Evolutionary conservation across 2,797 vertebrate genomes (phyloP), one percentile per base, ranked within the genome.

Genomic region (Meriones psammophilus): DNA sequence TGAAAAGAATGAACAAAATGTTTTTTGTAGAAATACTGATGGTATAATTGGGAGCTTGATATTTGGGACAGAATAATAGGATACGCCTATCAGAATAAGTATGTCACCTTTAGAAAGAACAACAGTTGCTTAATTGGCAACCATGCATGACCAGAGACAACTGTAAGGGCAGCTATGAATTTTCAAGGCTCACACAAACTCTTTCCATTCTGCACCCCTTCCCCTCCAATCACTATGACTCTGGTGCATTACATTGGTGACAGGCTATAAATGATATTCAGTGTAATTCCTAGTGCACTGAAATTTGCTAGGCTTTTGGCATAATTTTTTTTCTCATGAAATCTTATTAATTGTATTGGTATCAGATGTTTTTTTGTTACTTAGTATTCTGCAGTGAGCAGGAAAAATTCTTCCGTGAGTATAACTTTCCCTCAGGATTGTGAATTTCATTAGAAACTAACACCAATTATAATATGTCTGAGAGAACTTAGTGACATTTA

Each of bases 281-380:
- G 0, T 89, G 60, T 87, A 96, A 80, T 92, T 96, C n/a, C 56
- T 58, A 92, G 88, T 86, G 69, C 62, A 92, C 71, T 93, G 94
- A 97, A 95, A 69, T 95, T 90, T 78, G 15, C 60, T 60, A 73
- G 62, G 39, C 81, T 64, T 94, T 94, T 96, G 84, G 88, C 98
- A 97, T 97, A 97, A 89, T 97, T 98, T 88, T 97, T 97, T 36
- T 95, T 89, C 64, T 92, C 60, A 24, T 77, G 58, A 68, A 97
- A 81, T 86, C 93, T 94, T 97, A 98, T 97, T 98, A 97, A 98
- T 98, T 97, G 97, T 98, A 96, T 90, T 71, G 94, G 66, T 58
- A 96, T 97, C 74, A 98, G 95, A 97, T 92, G 96, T 91, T 95
- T 91, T 95, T 97, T 42, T 76, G 26, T 96, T 97, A 88, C 83